Evolutionary conservation across 2,113 vertebrate species (phyloP).

Genomic region (Eolophus roseicapilla): DNA sequence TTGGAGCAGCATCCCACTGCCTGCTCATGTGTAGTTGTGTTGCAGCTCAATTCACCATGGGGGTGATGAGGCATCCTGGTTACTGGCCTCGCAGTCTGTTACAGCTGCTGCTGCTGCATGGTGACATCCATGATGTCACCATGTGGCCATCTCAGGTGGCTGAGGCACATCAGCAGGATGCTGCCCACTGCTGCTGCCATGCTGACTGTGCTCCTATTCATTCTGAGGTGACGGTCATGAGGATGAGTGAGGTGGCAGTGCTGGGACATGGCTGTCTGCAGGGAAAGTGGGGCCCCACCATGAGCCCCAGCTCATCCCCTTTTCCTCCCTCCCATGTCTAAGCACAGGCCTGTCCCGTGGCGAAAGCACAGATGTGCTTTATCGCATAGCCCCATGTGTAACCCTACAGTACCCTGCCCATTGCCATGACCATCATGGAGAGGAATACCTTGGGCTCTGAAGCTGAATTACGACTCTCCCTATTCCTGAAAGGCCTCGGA

Average conservation of each 20-base stretch:
- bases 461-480: neutral
- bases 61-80: neutral
- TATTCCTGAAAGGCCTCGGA: neutral
- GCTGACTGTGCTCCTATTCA: fast-evolving
- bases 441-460: neutral
- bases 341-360: neutral
- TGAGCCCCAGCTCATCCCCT: neutral
- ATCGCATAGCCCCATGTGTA: fast-evolving
- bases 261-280: neutral
- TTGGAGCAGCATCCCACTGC: neutral
- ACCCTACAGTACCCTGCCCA: neutral
- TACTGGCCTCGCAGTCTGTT: fast-evolving
- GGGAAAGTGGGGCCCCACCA: neutral
- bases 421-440: fast-evolving
- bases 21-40: neutral
- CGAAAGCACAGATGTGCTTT: fast-evolving
- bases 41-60: fast-evolving
- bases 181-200: neutral
- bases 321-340: neutral
- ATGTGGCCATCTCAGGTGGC: no score
- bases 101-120: neutral
- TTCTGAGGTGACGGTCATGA: neutral
- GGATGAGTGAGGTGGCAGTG: neutral
- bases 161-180: neutral
- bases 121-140: fast-evolving